Conservation (phyloP, 2,888 invertebrate genomes). For the Perizoma flavofasciatum region DNA sequence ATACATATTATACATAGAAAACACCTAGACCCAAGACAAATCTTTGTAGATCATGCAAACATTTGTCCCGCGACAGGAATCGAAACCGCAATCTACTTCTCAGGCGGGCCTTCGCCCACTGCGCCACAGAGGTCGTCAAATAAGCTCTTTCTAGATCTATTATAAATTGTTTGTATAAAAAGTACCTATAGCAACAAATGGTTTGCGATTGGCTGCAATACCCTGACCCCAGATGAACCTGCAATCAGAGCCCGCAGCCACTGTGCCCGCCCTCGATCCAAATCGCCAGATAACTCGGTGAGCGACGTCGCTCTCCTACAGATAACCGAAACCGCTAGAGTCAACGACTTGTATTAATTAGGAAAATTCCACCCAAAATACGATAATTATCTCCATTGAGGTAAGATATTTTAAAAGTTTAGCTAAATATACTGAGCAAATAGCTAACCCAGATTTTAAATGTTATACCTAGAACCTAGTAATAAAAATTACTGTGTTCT, state of each 20-base stretch:
- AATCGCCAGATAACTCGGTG: constrained; percentile 50
- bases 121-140: too few species aligned
- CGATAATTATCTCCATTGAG: background rate
- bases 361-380: constrained; percentile 34
- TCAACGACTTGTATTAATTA: constrained; percentile 49
- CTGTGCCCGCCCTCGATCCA: constrained; percentile 59
- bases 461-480: background rate
- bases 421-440: too few species aligned
- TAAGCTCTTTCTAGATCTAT: too few species aligned
- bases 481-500: too few species aligned
- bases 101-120: too few species aligned
- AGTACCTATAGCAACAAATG: constrained; percentile 24
- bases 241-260: constrained; percentile 64
- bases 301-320: constrained; percentile 34
- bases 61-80: too few species aligned
- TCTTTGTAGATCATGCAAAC: too few species aligned
- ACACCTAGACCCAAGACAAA: too few species aligned
- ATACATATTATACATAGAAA: too few species aligned
- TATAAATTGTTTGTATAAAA: background rate
- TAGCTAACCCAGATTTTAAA: background rate
- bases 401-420: too few species aligned
- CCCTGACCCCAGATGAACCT: constrained; percentile 72
- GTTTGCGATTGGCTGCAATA: constrained; percentile 44
- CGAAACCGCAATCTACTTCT: too few species aligned
- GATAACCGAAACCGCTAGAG: constrained; percentile 42